phyloP scores from a whole-genome alignment of 1,140 invertebrate species.

The Leucophenga varia region DNA sequence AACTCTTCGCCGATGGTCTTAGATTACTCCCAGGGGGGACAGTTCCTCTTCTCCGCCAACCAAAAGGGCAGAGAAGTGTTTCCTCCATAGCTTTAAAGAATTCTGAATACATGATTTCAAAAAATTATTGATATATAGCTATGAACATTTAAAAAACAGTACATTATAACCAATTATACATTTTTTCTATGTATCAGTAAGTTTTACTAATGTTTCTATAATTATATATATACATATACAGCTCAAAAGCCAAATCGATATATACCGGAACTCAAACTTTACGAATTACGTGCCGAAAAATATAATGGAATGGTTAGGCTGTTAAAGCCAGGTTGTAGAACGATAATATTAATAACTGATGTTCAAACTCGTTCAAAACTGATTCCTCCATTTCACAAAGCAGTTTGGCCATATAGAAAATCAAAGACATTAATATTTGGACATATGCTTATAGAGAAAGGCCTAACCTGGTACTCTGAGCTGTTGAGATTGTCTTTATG shows the following conservation, averaged over 20 bases:
- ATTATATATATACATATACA: too few species aligned
- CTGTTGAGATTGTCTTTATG: constrained; percentile 82
- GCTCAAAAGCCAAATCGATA: constrained; percentile 22
- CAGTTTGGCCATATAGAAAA: constrained; percentile 94
- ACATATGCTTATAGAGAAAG: constrained; percentile 88
- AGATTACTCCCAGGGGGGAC: too few species aligned
- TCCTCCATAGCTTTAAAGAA: too few species aligned
- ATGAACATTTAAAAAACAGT: too few species aligned
- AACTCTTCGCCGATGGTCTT: too few species aligned
- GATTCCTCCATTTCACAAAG: constrained; percentile 87
- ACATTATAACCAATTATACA: too few species aligned
- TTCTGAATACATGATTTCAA: too few species aligned
- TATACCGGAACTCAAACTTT: constrained; percentile 71
- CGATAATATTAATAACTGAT: constrained; percentile 88
- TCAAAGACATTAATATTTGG: constrained; percentile 94
- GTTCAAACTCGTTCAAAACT: constrained; percentile 82
- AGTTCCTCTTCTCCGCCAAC: too few species aligned
- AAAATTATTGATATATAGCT: constrained; percentile 3
- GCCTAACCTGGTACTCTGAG: constrained; percentile 89
- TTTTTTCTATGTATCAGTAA: too few species aligned
- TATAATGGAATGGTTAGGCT: constrained; percentile 92
- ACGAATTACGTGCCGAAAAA: constrained; percentile 91
- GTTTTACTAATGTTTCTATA: too few species aligned
- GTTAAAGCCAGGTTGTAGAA: constrained; percentile 93
- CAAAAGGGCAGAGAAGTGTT: too few species aligned